Evolutionary conservation across 1,140 invertebrate genomes (phyloP), one percentile per base, ranked within the genome.

Genomic region (Drosophila insularis): DNA sequence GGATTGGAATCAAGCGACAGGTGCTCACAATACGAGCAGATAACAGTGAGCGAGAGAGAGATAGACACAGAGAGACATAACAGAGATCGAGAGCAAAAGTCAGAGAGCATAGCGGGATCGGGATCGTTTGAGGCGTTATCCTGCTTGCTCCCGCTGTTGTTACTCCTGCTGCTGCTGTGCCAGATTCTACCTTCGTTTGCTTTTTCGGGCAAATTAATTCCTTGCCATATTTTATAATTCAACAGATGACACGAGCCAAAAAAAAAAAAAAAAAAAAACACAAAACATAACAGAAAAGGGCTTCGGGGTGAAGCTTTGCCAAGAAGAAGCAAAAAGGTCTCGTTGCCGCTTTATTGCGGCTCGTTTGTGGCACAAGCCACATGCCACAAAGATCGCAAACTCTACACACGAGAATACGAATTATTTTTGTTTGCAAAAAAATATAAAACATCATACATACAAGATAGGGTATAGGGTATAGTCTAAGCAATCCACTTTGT

Each of bases 191-290:
- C 63, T 37, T 39, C 53, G 23, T 13, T 35, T 43, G 59, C 64
- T 74, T 71, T 61, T 65, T 59, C 32, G 32, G 60, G 46, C 79
- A 90, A 90, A 90, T 90, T 90, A 90, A 90, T 90, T 90, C 86
- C 81, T 86, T 90, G 86, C 86, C 81, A 90, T 90, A 90, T 78
- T 90, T 90, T 90, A 90, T 90, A 90, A 90, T 82, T 86, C 86
- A 90, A 90, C 86, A 90, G 86, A 90, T 90, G 86, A 90, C 86
- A 90, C 86, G 86, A 90, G 86, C 86, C 86, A 90, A 69, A 77
- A 37, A 62, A 54, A 32, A 64, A 59, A 63, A 59, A 40, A 17
- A 43, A 64, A 53, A 46, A 46, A 4, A 17, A 17, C n/a, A n/a
- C n/a, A n/a, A 46, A 54, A 55, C 23, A 64, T 37, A 69, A 63